Conservation (phyloP, 37 sponge, comb jelly and placozoan genomes). For the Axinella damicornis region DNA sequence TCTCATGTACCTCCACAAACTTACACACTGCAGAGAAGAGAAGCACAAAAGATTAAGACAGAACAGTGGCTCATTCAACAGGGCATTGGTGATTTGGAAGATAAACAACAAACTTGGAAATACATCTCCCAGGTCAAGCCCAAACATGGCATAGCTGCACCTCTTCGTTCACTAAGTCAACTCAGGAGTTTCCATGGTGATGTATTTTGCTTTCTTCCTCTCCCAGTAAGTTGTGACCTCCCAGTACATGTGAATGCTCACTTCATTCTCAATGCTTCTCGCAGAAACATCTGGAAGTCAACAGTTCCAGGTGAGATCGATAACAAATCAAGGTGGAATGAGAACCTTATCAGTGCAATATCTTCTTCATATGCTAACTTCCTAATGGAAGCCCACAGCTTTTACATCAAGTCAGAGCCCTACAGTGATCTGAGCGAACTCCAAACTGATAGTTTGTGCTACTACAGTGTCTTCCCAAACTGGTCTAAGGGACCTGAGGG, state of each 20-base stretch:
- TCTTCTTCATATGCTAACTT: conserved; percentile 62
- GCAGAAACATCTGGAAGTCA: conserved; percentile 36
- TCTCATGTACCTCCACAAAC: conserved; percentile 8
- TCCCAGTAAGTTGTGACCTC: conserved; percentile 26
- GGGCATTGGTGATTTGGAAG: conserved; percentile 26
- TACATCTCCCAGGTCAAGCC: conserved; percentile 14
- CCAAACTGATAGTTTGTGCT: background rate
- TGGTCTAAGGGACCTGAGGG: no score
- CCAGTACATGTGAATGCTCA: conserved; percentile 62
- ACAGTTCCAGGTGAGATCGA: conserved; percentile 4
- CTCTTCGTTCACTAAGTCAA: no score
- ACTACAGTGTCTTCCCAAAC: conserved; percentile 13
- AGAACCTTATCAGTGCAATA: conserved; percentile 47
- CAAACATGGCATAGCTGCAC: conserved; percentile 26
- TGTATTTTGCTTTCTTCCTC: conserved; percentile 65
- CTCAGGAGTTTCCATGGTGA: background rate
- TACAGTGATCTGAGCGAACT: background rate
- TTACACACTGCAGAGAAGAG: no score
- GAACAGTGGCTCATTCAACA: conserved; percentile 39
- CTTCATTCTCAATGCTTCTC: conserved; percentile 20
- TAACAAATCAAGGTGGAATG: conserved; percentile 62
- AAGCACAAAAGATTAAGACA: no score
- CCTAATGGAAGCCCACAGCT: background rate
- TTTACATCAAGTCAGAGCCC: background rate
- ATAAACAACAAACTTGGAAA: background rate